A percentile compares a stretch with the other conserved stretches of the same genome.
Conservation (phyloP, 1,140 invertebrate genomes). For the Drosophila rufa region DNA sequence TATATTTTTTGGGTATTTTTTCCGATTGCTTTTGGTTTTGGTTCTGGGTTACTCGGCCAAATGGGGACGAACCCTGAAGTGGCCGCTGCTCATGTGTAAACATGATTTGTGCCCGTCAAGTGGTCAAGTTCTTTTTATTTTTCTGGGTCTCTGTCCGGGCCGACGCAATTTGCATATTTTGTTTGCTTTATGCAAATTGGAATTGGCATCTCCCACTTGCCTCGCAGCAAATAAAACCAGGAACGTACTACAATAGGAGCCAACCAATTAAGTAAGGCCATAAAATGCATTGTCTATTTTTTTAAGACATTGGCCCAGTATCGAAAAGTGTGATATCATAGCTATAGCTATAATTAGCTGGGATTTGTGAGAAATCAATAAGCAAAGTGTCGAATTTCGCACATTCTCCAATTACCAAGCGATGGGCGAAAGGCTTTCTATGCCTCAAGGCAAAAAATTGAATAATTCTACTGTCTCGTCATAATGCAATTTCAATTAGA, state of each 20-base stretch:
- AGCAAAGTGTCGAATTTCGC: conserved; percentile 39
- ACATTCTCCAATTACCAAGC: conserved; percentile 44
- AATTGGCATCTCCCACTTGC: conserved; percentile 26
- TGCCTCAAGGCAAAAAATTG: conserved; percentile 26
- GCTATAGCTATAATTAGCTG: conserved; percentile 30
- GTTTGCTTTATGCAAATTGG: conserved; percentile 70
- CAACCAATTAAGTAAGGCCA: conserved; percentile 51
- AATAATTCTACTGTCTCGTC: conserved; percentile 10
- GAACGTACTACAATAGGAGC: conserved; percentile 36
- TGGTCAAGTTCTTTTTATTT: conserved; percentile 54
- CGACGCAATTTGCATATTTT: conserved; percentile 67
- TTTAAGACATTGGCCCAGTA: conserved; percentile 35
- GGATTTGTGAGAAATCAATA: conserved; percentile 41
- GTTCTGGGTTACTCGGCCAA: conserved; percentile 59
- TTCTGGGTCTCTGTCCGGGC: conserved; percentile 43
- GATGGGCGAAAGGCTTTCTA: conserved; percentile 47
- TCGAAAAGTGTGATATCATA: conserved; percentile 38
- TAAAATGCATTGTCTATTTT: conserved; percentile 36
- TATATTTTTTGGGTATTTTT: conserved; percentile 26
- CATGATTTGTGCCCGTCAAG: conserved; percentile 78
- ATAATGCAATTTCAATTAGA: conserved; percentile 64
- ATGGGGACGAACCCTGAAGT: conserved; percentile 48
- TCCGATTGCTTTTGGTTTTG: not conserved
- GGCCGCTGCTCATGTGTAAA: conserved; percentile 72
- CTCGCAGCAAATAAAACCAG: conserved; percentile 19